Percentiles rank a stretch among this genome's conserved stretches.
These are phyloP conservation scores for Malacoraja senta DNA, from an alignment of 2,797 vertebrate species.

Conservation along the genomic window DNA sequence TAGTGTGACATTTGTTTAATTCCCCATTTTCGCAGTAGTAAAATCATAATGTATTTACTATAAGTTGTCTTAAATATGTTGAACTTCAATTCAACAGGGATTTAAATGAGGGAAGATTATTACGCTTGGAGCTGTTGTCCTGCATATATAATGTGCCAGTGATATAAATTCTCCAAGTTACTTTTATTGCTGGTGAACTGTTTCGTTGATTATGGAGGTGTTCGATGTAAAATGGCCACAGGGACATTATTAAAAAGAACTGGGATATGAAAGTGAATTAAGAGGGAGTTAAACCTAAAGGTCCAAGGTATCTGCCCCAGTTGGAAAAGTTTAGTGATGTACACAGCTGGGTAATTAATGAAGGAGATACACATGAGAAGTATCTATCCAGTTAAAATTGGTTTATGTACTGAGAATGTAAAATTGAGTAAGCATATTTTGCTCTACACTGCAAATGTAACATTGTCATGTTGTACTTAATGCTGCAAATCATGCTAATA, in stretches of 20 bases:
- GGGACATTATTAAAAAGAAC: background rate
- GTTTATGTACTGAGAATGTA: background rate
- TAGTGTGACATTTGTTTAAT: background rate
- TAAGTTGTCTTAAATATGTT: background rate
- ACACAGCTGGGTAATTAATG: background rate
- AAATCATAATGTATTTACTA: background rate
- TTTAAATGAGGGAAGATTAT: background rate
- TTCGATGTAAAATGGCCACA: background rate
- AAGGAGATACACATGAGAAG: background rate
- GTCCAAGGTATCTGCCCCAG: background rate
- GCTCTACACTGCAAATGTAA: too few relatives aligned
- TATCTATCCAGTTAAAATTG: background rate
- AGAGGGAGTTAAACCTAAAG: too few relatives aligned
- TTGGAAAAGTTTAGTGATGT: background rate
- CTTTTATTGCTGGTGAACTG: background rate
- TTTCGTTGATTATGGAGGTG: too few relatives aligned
- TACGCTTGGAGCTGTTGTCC: background rate
- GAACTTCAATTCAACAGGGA: background rate
- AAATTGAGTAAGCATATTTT: background rate
- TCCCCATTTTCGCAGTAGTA: background rate
- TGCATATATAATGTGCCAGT: background rate
- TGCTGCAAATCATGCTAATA: background rate
- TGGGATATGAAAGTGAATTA: background rate
- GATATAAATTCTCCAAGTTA: background rate
- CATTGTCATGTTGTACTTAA: background rate